phyloP scores from a whole-genome alignment of 2,113 vertebrate species.

The Sialia sialis region DNA sequence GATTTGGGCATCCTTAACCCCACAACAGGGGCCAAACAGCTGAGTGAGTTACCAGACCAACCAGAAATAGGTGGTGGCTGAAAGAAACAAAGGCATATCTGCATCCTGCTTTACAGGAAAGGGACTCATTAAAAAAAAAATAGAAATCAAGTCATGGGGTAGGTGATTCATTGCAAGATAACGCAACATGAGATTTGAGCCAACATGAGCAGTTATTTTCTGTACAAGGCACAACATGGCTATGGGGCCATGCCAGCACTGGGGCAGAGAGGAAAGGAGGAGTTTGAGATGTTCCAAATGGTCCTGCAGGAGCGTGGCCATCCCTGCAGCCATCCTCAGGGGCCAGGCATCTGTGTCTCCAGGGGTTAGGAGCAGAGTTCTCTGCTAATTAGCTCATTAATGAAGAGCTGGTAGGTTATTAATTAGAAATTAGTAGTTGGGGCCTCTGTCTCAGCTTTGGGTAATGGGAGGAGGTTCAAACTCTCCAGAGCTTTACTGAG shows the following conservation, averaged over 20 bases:
- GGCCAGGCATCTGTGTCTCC: rapidly evolving
- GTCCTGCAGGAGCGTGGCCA: rapidly evolving
- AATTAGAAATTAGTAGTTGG: not conserved
- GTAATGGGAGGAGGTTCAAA: not conserved
- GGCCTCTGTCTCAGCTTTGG: not conserved
- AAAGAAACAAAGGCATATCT: not conserved
- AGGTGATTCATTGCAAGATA: not conserved
- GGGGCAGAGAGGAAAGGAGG: rapidly evolving
- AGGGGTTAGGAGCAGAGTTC: not conserved
- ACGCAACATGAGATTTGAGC: not conserved
- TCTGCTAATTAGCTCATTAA: not conserved
- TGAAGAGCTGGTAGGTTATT: not conserved
- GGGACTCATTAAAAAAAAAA: not conserved
- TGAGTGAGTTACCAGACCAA: not conserved
- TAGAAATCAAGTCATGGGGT: not conserved
- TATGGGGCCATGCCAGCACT: no score
- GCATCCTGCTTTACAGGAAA: slow-evolving; percentile 25
- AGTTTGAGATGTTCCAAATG: rapidly evolving
- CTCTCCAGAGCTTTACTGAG: not conserved
- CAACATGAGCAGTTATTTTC: not conserved
- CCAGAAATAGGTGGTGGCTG: not conserved
- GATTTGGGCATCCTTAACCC: not conserved
- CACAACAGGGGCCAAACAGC: not conserved
- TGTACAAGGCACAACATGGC: not conserved
- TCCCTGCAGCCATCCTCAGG: rapidly evolving